These are phyloP conservation scores for Corythornis cristatus DNA, from an alignment of 2,113 vertebrate species.

Conservation along the genomic window DNA sequence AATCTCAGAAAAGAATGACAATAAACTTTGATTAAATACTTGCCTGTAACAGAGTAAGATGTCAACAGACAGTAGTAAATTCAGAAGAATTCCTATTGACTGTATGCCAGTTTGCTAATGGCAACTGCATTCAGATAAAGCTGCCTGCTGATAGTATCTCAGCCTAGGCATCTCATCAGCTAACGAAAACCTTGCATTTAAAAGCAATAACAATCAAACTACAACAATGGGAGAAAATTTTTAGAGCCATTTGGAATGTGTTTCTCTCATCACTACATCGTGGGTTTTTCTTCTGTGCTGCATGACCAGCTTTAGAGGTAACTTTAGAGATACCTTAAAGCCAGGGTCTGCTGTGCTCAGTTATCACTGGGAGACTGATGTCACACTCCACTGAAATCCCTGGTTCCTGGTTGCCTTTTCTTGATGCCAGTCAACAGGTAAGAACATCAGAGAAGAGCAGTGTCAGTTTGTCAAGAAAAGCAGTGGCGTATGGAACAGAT, in stretches of 20 bases:
- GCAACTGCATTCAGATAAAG: conserved; percentile 41
- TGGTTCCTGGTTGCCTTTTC: conserved; percentile 22
- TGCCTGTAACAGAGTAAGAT: conserved; percentile 67
- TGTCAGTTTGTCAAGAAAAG: conserved; percentile 23
- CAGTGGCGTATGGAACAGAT: conserved; percentile 21
- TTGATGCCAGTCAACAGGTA: conserved; percentile 52
- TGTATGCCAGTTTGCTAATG: conserved; percentile 56
- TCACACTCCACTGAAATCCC: conserved; percentile 24
- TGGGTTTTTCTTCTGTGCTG: neutral
- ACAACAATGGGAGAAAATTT: conserved; percentile 10
- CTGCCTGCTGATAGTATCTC: neutral
- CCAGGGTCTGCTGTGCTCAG: neutral
- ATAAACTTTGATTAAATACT: conserved; percentile 78
- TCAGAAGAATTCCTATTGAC: conserved; percentile 53
- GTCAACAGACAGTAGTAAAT: conserved; percentile 65
- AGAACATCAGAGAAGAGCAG: neutral
- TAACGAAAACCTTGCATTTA: conserved; percentile 29
- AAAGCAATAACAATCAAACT: conserved; percentile 54
- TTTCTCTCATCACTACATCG: neutral
- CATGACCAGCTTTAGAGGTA: neutral
- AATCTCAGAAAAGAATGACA: conserved; percentile 76
- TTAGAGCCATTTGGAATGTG: neutral
- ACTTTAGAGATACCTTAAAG: neutral
- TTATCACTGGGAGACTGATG: neutral
- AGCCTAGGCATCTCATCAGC: conserved; percentile 30